These are phyloP conservation scores for Geothlypis trichas DNA, from an alignment of 2,113 vertebrate genomes.

Conservation along the genomic window DNA sequence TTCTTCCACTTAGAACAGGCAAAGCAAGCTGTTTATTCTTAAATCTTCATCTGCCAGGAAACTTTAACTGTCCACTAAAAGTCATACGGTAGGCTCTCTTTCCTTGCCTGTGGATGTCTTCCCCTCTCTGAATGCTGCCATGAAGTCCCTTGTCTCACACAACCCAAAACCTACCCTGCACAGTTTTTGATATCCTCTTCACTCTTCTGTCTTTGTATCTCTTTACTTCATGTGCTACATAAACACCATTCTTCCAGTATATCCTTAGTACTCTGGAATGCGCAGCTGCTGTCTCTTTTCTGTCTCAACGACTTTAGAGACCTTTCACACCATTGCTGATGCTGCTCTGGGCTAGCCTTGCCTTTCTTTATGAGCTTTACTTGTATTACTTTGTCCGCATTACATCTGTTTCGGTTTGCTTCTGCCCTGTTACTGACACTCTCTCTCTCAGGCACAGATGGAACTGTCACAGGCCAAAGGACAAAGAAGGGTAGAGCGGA, in stretches of 20 bases:
- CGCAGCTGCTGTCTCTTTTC: background rate
- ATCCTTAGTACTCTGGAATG: background rate
- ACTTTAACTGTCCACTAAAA: background rate
- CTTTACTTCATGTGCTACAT: background rate
- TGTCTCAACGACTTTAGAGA: background rate
- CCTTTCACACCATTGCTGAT: background rate
- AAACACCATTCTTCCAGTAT: background rate
- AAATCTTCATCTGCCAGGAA: background rate
- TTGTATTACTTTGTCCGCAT: background rate
- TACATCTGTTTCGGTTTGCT: background rate
- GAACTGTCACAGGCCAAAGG: background rate
- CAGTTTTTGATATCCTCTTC: background rate
- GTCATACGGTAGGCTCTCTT: background rate
- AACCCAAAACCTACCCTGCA: background rate
- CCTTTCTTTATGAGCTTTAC: background rate
- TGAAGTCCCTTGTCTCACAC: background rate
- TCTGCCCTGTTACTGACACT: background rate
- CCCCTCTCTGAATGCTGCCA: background rate
- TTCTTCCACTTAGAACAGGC: background rate
- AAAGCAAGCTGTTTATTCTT: background rate
- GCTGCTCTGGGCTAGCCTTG: background rate
- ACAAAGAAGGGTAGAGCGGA: background rate
- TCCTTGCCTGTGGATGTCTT: background rate
- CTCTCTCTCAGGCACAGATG: background rate
- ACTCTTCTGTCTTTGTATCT: background rate